A percentile compares a stretch with the other conserved stretches of the same genome.
Evolutionary conservation across 1,140 invertebrate genomes (phyloP).

Genomic region (Lucilia cuprina): DNA sequence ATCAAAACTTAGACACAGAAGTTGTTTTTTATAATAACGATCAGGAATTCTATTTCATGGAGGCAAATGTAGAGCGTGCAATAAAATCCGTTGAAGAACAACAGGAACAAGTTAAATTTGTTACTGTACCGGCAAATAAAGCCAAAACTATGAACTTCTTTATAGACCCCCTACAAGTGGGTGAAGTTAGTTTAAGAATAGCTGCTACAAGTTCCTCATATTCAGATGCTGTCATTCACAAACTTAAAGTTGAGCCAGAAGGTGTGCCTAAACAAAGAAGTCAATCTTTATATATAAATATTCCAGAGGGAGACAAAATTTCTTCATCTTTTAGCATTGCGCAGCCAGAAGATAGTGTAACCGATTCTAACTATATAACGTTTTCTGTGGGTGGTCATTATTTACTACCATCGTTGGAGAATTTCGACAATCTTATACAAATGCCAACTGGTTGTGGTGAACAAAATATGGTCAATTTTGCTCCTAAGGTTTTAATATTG

Average conservation of each 20-base stretch:
- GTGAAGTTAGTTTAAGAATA: constrained; percentile 78
- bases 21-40: constrained; percentile 61
- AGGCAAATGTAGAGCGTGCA: constrained; percentile 60
- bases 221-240: constrained; percentile 76
- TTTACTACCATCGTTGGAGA: constrained; percentile 76
- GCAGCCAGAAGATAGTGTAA: constrained; percentile 74
- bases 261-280: constrained; percentile 81
- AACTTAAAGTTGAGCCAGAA: constrained; percentile 80
- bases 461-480: constrained; percentile 93
- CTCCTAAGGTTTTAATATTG: constrained; percentile 87
- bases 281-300: constrained; percentile 77
- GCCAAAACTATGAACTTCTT: constrained; percentile 79
- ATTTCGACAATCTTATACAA: constrained; percentile 77
- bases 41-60: constrained; percentile 82
- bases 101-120: constrained; percentile 59
- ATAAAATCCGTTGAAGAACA: constrained; percentile 67
- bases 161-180: constrained; percentile 77
- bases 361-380: constrained; percentile 74
- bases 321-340: constrained; percentile 69
- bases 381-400: constrained; percentile 81
- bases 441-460: constrained; percentile 93
- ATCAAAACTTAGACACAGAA: neutral
- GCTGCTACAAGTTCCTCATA: constrained; percentile 72
- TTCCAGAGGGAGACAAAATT: constrained; percentile 67
- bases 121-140: constrained; percentile 65